Evolutionary conservation across 2,888 invertebrate species (phyloP), one percentile per base, ranked within the genome.

Genomic region (Drosophila putrida): DNA sequence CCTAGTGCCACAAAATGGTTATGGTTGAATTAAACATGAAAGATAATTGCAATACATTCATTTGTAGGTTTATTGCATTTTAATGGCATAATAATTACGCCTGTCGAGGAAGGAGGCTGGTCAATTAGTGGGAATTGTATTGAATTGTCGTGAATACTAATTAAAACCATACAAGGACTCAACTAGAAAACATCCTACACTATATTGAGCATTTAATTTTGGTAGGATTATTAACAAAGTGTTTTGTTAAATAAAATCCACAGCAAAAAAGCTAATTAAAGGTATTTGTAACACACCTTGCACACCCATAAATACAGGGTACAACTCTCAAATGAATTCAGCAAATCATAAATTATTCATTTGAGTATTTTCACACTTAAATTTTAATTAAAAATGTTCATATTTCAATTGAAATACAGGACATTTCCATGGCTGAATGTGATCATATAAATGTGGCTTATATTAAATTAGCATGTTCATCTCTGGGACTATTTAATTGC

Each of bases 61-160:
- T 66, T 61, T 41, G 60, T 44, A 33, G 13, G 13, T 60, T 49
- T 51, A 62, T 59, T 53, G 33, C 27, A 43, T 55, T 73, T 54
- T 59, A 51, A 82, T 85, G 53, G 57, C 8, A 66, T 51, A 67
- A 65, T 69, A 68, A 82, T 75, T 68, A 53, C 53, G 43, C 36
- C 33, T 15, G 25, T 4, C 6, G 25, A 11, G 25, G 27, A 31
- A 55, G 27, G 8, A 35, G 33, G 10, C 11, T 27, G 28, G 33
- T 46, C 44, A 50, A 47, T 60, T 51, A 38, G 43, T 27, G 47
- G 20, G 35, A 35, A 38, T 49, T 49, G 38, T 50, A 36, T 57
- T 39, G 27, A 54, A 36, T 49, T 39, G 25, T 33, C 6, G 25
- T 43, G 38, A 50, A 75, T 58, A 35, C 55, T 41, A 70, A 60